Evolutionary conservation across 2,113 vertebrate species (phyloP).

Genomic region (Phalacrocorax aristotelis): DNA sequence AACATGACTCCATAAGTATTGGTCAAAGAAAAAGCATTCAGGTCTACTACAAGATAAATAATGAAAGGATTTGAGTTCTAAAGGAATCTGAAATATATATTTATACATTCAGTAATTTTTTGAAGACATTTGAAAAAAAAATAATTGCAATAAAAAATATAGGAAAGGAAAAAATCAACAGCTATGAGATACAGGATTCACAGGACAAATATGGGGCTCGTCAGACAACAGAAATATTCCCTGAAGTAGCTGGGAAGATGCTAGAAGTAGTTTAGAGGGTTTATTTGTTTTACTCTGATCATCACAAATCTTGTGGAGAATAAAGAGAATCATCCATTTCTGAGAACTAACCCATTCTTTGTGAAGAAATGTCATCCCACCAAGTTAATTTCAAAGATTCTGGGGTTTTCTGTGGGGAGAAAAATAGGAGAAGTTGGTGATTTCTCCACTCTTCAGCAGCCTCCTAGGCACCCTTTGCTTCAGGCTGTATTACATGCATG

Average conservation of each 20-base stretch:
- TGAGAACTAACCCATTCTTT: neutral
- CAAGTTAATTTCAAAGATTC: neutral
- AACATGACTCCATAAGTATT: neutral
- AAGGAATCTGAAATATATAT: neutral
- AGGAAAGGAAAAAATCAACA: neutral
- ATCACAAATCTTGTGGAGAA: neutral
- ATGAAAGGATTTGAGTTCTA: neutral
- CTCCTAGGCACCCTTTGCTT: neutral
- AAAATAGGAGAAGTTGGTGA: neutral
- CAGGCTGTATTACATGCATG: neutral
- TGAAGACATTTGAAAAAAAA: neutral
- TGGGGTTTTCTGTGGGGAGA: neutral
- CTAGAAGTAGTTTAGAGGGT: neutral
- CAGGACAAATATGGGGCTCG: neutral
- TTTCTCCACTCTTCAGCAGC: neutral
- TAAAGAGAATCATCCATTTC: neutral
- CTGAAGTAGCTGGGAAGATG: neutral
- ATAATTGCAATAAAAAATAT: neutral
- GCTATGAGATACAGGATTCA: neutral
- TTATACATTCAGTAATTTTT: neutral
- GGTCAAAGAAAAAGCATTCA: neutral
- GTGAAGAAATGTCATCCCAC: neutral
- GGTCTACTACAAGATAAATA: neutral
- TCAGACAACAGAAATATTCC: neutral
- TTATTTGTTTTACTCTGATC: neutral